phyloP scores from a whole-genome alignment of 2,888 invertebrate genomes.

The Cyaniris semiargus region DNA sequence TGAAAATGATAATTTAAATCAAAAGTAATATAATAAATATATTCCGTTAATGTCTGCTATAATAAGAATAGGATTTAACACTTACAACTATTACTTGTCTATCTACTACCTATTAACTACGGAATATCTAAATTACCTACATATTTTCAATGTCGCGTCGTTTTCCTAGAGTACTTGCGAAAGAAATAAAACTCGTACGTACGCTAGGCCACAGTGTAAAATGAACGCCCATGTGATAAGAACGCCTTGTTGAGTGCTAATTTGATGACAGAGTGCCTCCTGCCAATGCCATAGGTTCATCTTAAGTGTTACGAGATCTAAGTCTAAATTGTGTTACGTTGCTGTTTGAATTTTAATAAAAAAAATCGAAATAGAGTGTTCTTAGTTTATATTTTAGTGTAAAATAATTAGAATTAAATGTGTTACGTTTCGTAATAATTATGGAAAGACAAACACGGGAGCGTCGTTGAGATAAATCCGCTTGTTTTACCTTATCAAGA shows the following conservation, averaged over 20 bases:
- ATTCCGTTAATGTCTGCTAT: no score
- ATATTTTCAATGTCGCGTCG: neutral
- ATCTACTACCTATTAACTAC: neutral
- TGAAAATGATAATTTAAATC: no score
- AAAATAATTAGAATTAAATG: conserved; percentile 32
- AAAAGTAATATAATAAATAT: no score
- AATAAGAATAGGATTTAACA: no score
- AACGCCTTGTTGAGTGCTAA: conserved; percentile 32
- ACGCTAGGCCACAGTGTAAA: conserved; percentile 35
- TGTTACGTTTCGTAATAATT: conserved; percentile 37
- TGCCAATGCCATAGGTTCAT: conserved; percentile 14
- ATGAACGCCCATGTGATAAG: conserved; percentile 36
- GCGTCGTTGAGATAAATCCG: conserved; percentile 62
- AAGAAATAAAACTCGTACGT: conserved; percentile 34
- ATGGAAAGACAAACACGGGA: conserved; percentile 44
- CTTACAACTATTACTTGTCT: neutral
- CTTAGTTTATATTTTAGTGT: conserved; percentile 13
- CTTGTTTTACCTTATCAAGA: conserved; percentile 75
- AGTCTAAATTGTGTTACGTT: neutral
- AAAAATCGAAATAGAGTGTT: no score
- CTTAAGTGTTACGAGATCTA: neutral
- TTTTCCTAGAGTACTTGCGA: conserved; percentile 19
- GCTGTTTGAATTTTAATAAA: conserved; percentile 16
- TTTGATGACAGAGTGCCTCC: conserved; percentile 26
- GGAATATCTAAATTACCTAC: neutral